A percentile compares a stretch with the other conserved stretches of the same genome.
phyloP scores from a whole-genome alignment of 2,888 invertebrate species.

The Exephanes ischioxanthus region DNA sequence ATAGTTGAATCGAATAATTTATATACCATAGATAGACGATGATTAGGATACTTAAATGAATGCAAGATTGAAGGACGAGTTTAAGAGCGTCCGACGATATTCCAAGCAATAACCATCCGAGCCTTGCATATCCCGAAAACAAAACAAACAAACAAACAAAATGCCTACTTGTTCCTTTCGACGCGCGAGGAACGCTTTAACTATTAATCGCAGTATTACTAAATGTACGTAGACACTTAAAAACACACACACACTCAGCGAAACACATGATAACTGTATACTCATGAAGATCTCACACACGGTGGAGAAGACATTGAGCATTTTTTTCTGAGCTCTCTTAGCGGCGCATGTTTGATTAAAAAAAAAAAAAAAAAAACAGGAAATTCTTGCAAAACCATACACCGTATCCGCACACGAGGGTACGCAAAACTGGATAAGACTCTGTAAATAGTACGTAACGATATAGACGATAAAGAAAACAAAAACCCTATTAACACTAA shows the following conservation, averaged over 20 bases:
- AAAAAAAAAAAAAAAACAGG: constrained; percentile 34
- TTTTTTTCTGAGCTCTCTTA: constrained; percentile 57
- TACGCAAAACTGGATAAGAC: constrained; percentile 71
- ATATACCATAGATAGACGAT: constrained; percentile 37
- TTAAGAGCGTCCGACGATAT: constrained; percentile 45
- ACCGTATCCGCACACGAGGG: constrained; percentile 27
- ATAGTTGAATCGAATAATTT: constrained; percentile 59
- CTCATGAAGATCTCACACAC: constrained; percentile 45
- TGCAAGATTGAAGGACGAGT: constrained; percentile 19
- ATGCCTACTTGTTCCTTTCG: constrained; percentile 65
- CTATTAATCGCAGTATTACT: constrained; percentile 84
- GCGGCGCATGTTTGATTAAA: constrained; percentile 43
- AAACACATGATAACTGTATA: constrained; percentile 52
- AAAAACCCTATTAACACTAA: constrained; percentile 79
- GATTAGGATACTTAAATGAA: constrained; percentile 59
- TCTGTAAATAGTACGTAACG: constrained; percentile 82
- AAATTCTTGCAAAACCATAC: constrained; percentile 30
- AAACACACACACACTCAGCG: constrained; percentile 58
- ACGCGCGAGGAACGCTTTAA: constrained; percentile 77
- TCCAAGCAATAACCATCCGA: constrained; percentile 60
- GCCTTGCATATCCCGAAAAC: constrained; percentile 51
- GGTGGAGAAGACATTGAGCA: constrained; percentile 30
- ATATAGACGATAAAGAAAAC: constrained; percentile 77
- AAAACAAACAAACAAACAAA: constrained; percentile 48
- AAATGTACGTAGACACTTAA: constrained; percentile 81